Base-by-base conservation (phyloP, 2,888 invertebrate genomes). In the Sphaerophoria taeniata region DNA sequence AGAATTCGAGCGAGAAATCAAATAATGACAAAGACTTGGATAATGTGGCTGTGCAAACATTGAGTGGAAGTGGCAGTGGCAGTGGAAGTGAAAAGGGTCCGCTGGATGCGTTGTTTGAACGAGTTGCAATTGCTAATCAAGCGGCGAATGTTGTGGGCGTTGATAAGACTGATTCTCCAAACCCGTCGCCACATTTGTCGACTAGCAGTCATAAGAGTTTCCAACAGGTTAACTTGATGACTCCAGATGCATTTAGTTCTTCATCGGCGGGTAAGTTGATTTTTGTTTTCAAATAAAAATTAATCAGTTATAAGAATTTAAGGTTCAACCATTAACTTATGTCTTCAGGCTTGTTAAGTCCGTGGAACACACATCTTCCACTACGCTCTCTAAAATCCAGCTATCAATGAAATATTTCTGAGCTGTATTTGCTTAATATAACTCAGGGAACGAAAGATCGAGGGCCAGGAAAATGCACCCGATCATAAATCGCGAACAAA, bases 201-300 rank as follows among this genome's bases (percentile, higher is more conserved):
- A 87, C 85, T 51, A 72, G 51, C 53, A 78, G 87, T 45, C 88
- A 87, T 61, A 89, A 88, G 72, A 87, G 82, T 31, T 93, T 90
- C 79, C 90, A 92, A 9, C 93, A 93, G 36, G 92, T 96, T 33
- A 97, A 95, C 89, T 93, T 97, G 34, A 96, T 97, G 95, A 97
- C 97, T 0, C 97, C 98, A 0, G 97, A 97, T 89, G 97, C 97
- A 16, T 98, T 98, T 88, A 94, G 94, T 84, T 94, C 95, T 84
- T 94, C 95, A 0, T 93, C 93, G 88, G 94, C 94, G 89, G 75
- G 67, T 78, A 58, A 55, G 75, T 11, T 45, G 34, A 9, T 36
- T 51, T 24, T 36, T 31, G 6, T 9, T 39, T 9, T 39, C 9
- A 9, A 43, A 9, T 43, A 2, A 24, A 24, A 24, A 24, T 24